Base-by-base conservation (phyloP, 1,140 invertebrate genomes). In the Archegozetes longisetosus region DNA sequence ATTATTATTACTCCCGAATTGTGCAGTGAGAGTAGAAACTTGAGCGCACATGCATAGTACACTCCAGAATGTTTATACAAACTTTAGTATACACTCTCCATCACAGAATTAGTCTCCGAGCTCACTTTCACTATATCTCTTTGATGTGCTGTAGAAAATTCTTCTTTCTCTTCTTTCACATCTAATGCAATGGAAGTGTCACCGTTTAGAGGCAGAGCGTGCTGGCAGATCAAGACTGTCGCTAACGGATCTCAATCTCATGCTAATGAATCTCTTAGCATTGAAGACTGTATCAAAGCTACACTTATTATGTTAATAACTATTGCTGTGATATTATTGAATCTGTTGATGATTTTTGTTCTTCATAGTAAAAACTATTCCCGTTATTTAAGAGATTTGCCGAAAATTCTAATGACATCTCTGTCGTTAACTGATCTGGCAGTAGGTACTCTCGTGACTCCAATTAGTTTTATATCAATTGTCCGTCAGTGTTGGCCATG, bases 321-420 rank as follows among this genome's bases (percentile, higher is more conserved):
- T 0, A n/a, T 59, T 22, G 14, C 29, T n/a, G 50, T 59, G 12
- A 27, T 59, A n/a, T 13, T 59, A 13, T 59, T 59, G 23, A 59
- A 59, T 55, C 13, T 55, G 17, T 23, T 23, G 17, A 59, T 29
- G 24, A 59, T 59, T 27, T 3, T 55, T 1, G 29, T 59, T 9
- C 57, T 59, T 17, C 57, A 59, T 47, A 59, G 57, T 26, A 55
- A 55, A 28, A 23, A 59, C 17, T 55, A 59, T 32, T 55, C 49
- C 20, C 29, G 57, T 9, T 29, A 56, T 26, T 46, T 59, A 55
- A 52, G 57, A n/a, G 49, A 59, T n/a, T 26, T 55, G 26, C 57
- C 57, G 9, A 59, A 55, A 40, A 59, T 29, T 20, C 29, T 59
- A 20, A 59, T 59, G 57, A 59, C 57, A 17, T 59, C 57, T 4